phyloP scores from a whole-genome alignment of 2,113 vertebrate species.

The Gymnorhina tibicen region DNA sequence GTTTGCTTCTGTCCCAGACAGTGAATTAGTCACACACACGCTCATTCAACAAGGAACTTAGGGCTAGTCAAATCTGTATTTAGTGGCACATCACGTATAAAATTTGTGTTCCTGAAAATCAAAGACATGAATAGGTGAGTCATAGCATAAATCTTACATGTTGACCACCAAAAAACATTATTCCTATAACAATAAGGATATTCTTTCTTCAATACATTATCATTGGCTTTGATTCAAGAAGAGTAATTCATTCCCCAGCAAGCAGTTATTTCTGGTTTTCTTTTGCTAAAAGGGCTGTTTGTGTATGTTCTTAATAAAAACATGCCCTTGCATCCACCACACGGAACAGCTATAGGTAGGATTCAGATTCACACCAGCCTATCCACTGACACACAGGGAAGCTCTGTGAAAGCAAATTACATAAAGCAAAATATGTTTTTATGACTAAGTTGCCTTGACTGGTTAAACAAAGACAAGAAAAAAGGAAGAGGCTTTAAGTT shows the following conservation, averaged over 20 bases:
- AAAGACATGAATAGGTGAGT: background rate
- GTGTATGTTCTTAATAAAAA: background rate
- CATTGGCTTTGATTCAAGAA: background rate
- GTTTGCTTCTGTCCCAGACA: background rate
- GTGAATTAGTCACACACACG: background rate
- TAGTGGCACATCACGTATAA: background rate
- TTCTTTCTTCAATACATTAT: background rate
- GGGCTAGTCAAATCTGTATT: background rate
- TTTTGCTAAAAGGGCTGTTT: background rate
- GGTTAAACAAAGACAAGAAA: background rate
- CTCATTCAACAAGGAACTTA: background rate
- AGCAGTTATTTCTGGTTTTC: background rate
- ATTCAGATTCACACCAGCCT: background rate
- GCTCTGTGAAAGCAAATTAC: background rate
- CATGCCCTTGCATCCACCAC: background rate
- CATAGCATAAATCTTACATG: background rate
- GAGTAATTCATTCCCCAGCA: background rate
- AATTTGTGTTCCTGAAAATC: background rate
- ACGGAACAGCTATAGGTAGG: background rate
- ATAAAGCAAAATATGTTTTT: background rate
- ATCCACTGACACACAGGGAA: background rate
- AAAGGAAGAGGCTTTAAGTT: background rate
- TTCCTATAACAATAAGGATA: background rate
- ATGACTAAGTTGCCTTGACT: background rate
- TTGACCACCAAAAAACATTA: background rate